Evolutionary conservation across 2,888 invertebrate species (phyloP), one percentile per base, ranked within the genome.

Genomic region (Sthenelais limicola): DNA sequence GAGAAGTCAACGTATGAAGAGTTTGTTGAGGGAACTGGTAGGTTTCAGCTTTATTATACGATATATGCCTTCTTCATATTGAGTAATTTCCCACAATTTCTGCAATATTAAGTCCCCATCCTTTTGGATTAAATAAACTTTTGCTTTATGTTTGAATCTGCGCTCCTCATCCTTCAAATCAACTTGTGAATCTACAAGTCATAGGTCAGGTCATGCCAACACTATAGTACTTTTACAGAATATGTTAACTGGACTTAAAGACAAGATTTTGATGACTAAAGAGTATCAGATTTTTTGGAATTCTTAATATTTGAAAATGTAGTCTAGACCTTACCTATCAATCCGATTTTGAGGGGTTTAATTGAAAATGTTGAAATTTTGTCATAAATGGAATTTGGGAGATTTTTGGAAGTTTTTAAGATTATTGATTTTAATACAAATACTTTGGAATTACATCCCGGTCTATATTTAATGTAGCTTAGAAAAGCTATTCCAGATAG

Each of bases 1-100:
- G 99, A 99, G 88, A 98, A 98, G 90, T 97, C 98, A 18, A 98
- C 98, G 12, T 99, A 99, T 84, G 99, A 99, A 88, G 95, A 99
- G 86, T 99, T 99, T 88, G 99, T 99, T 0, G 98, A 97, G 89
- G 88, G 87, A 47, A 88, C 88, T 78, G 88, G 88, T 88, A 79
- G 49, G 48, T 24, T 12, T 7, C n/a, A 21, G n/a, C n/a, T 56
- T 56, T 24, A 18, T 12, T 18, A 43, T 18, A 43, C 12, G 47
- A 43, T 18, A 15, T 18, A 18, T 18, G 12, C 12, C 12, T 12
- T 15, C n/a, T n/a, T n/a, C n/a, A n/a, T n/a, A n/a, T n/a, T n/a
- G n/a, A n/a, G n/a, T 43, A 43, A 43, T 15, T 43, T 43, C 47
- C 12, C 12, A 43, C 18, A n/a, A n/a, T n/a, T n/a, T n/a, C n/a